Percentiles rank a stretch among this genome's conserved stretches.
phyloP scores from a whole-genome alignment of 2,113 vertebrate species.

The Xenopus laevis region DNA sequence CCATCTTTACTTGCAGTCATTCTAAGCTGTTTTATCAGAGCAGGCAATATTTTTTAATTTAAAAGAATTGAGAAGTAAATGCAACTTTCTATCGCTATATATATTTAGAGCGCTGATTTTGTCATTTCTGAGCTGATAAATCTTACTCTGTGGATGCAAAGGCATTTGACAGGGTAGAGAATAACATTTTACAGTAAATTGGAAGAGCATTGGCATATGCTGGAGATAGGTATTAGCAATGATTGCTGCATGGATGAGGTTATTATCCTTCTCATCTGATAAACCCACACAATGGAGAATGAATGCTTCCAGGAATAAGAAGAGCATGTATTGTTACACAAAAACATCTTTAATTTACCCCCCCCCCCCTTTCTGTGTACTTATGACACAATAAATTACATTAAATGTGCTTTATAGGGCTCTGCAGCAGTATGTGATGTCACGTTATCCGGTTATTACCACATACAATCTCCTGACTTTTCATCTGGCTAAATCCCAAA shows the following conservation, averaged over 20 bases:
- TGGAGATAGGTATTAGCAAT: conserved; percentile 84
- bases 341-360: too few relatives aligned
- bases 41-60: conserved; percentile 84
- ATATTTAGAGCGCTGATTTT: conserved; percentile 72
- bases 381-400: too few relatives aligned
- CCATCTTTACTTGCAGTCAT: conserved; percentile 77
- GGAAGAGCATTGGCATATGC: conserved; percentile 66
- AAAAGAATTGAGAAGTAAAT: conserved; percentile 72
- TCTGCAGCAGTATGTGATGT: too few relatives aligned
- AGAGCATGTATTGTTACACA: conserved; percentile 51
- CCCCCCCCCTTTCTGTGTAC: too few relatives aligned
- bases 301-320: conserved; percentile 53
- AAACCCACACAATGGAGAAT: conserved; percentile 65
- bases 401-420: too few relatives aligned
- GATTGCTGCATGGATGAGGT: conserved; percentile 86
- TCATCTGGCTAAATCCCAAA: too few relatives aligned
- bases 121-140: conserved; percentile 78
- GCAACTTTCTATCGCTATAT: conserved; percentile 63
- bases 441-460: too few relatives aligned
- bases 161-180: conserved; percentile 67
- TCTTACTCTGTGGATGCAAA: conserved; percentile 73
- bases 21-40: conserved; percentile 81
- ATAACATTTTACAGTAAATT: conserved; percentile 71
- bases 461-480: neutral
- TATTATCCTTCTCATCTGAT: conserved; percentile 81